Percentiles rank a stretch among this genome's conserved stretches.
phyloP scores from a whole-genome alignment of 2,797 vertebrate species.

The Premnoplex brunnescens region DNA sequence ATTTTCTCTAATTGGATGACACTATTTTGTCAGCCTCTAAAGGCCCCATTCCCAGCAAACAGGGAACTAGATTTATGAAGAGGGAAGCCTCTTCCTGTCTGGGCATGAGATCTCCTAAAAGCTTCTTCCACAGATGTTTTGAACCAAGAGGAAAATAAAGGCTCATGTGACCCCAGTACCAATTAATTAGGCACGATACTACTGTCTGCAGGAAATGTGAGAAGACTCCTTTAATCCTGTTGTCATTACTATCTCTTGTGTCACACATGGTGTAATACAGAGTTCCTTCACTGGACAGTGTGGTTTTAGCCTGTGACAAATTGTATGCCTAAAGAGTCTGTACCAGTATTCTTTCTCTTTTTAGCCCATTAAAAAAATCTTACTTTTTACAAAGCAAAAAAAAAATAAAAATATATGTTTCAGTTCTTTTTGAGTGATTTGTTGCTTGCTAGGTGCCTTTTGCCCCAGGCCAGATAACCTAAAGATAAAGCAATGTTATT shows the following conservation, averaged over 20 bases:
- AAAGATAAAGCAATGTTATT: not conserved
- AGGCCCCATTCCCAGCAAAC: not conserved
- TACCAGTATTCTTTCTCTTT: not conserved
- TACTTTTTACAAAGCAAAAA: not conserved
- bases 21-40: not conserved
- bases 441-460: not conserved
- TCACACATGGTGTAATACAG: not conserved
- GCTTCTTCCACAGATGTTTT: slow-evolving; percentile 13
- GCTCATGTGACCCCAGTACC: not conserved
- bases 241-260: not conserved
- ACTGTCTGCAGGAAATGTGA: not conserved
- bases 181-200: not conserved
- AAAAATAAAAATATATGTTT: too few species aligned
- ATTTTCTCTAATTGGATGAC: not conserved
- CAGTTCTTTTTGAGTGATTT: not conserved
- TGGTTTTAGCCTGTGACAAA: not conserved
- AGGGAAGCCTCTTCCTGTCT: not conserved
- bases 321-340: not conserved
- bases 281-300: not conserved
- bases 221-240: not conserved
- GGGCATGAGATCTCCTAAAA: not conserved
- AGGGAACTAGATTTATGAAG: not conserved
- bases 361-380: not conserved
- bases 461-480: not conserved
- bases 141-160: not conserved